Conservation (phyloP, 1,140 invertebrate species). For the Diorhabda elongata region DNA sequence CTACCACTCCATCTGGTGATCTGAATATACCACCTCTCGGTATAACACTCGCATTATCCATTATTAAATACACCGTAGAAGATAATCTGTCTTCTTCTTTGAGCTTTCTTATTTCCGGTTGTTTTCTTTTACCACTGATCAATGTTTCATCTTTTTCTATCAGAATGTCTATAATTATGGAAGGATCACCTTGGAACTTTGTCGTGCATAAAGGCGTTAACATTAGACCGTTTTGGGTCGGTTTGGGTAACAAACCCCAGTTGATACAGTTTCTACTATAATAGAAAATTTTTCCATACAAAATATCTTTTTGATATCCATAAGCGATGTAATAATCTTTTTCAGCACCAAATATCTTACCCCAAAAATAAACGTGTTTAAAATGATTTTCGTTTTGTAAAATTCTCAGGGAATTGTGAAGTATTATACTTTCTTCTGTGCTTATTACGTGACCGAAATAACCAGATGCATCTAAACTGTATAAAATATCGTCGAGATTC, state of each 20-base stretch:
- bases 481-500: conserved; percentile 38
- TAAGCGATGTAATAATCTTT: conserved; percentile 71
- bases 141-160: conserved; percentile 44
- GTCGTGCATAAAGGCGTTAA: conserved; percentile 54
- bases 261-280: conserved; percentile 66
- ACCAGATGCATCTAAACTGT: conserved; percentile 47
- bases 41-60: conserved; percentile 62
- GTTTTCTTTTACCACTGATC: conserved; percentile 28
- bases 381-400: conserved; percentile 75
- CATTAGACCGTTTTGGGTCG: conserved; percentile 55
- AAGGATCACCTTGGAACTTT: conserved; percentile 55
- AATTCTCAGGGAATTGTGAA: conserved; percentile 65
- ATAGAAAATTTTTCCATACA: conserved; percentile 62
- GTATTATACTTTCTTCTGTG: conserved; percentile 59
- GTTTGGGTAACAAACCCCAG: conserved; percentile 64
- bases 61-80: conserved; percentile 63
- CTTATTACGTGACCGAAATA: conserved; percentile 59
- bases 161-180: conserved; percentile 50
- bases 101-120: conserved; percentile 50
- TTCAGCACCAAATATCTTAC: conserved; percentile 61
- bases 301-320: conserved; percentile 63
- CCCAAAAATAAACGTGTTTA: conserved; percentile 68
- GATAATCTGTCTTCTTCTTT: conserved; percentile 74
- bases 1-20: conserved; percentile 57
- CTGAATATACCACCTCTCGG: conserved; percentile 70